phyloP scores from a whole-genome alignment of 2,888 invertebrate genomes.

The Drosophila prostipennis region DNA sequence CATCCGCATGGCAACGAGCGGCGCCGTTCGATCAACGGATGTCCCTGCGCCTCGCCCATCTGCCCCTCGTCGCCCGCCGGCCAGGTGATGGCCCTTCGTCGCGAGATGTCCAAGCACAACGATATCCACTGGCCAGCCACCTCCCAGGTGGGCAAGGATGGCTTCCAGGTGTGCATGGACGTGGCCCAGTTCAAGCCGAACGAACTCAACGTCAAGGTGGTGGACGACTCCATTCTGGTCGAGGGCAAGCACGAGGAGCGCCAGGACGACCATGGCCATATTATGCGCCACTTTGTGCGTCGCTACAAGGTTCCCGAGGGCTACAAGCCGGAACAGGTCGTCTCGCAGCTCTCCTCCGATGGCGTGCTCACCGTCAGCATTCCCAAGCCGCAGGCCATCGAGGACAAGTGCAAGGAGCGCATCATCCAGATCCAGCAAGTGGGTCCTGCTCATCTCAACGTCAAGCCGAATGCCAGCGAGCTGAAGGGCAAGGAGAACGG shows the following conservation, averaged over 20 bases:
- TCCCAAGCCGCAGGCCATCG: conserved; percentile 86
- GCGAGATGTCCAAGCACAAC: conserved; percentile 43
- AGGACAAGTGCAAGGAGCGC: conserved; percentile 47
- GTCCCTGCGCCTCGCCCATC: conserved; percentile 54
- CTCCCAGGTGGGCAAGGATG: conserved; percentile 86
- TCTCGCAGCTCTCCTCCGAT: conserved; percentile 90
- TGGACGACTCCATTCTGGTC: conserved; percentile 89
- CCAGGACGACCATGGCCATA: conserved; percentile 89
- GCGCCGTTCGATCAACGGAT: conserved; percentile 45
- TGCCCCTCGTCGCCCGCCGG: conserved; percentile 51
- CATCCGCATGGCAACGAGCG: conserved; percentile 27
- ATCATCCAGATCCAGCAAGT: conserved; percentile 45
- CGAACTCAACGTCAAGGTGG: conserved; percentile 91
- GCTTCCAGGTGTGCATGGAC: conserved; percentile 90
- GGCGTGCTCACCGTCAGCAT: conserved; percentile 89
- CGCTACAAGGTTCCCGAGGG: conserved; percentile 90
- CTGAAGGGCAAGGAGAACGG: conserved; percentile 28
- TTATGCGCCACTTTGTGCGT: conserved; percentile 90
- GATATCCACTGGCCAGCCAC: conserved; percentile 42
- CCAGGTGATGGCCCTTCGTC: conserved; percentile 50
- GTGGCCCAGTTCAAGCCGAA: conserved; percentile 91
- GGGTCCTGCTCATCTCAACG: conserved; percentile 42
- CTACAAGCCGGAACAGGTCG: conserved; percentile 89
- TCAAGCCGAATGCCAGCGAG: conserved; percentile 43
- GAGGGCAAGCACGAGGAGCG: conserved; percentile 92